Evolutionary conservation across 2,797 vertebrate species (phyloP), one percentile per base, ranked within the genome.

Genomic region (Chromis chromis): DNA sequence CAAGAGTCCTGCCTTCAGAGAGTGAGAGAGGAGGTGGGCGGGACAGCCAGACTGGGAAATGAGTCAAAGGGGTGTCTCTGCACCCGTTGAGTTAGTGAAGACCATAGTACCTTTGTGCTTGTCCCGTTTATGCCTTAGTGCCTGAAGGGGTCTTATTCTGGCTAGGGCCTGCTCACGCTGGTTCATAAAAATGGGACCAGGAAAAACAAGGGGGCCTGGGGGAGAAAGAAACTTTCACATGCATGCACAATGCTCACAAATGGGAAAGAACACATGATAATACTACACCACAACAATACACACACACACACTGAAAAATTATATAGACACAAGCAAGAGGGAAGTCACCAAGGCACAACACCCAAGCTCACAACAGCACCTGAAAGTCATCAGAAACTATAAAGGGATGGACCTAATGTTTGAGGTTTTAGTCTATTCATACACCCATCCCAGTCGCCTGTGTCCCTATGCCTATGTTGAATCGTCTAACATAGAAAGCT

Each of bases 211-310:
- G 95, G 97, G 97, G 96, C 97, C 98, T 99, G 91, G 96, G 96
- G 96, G 96, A 99, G 96, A 99, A 96, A 99, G 95, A 95, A 96
- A 98, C 97, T 96, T 96, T 97, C 94, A 99, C 97, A 97, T 99
- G 97, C 97, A 98, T 97, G 96, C 96, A 95, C 89, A 97, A 95
- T 96, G 95, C 95, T 96, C 95, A 96, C 96, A 96, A 95, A 96
- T 96, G 95, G 92, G 89, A 89, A 85, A 93, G 91, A 92, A 96
- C 86, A 92, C 85, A 92, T 90, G 88, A 79, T 86, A 89, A 95
- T 83, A 91, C 85, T 82, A 92, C 93, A 95, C 94, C 91, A 94
- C 83, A 95, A 95, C 86, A 86, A 81, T 79, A 84, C 73, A 88
- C 66, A 84, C 74, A 85, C 77, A 84, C 81, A 89, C 78, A 88